Evolutionary conservation across 2,888 invertebrate genomes (phyloP), one percentile per base, ranked within the genome.

Genomic region (Sphinx pinastri): DNA sequence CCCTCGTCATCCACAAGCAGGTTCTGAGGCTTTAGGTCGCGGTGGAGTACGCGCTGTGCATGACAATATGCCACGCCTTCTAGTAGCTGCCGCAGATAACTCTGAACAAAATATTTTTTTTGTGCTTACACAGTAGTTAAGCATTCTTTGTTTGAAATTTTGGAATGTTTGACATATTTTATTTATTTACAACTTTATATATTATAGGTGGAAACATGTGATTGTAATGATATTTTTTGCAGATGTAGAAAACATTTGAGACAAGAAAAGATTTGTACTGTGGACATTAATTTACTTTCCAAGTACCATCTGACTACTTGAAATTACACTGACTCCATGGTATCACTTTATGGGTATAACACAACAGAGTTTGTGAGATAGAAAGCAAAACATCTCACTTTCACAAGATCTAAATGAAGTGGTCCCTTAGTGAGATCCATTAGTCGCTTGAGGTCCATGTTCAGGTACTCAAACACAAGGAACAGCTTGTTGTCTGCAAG

Each of bases 1-100:
- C 99, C 99, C 72, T 75, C 95, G 12, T 95, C 95, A 88, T 99
- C 98, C 71, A 99, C 97, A 4, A 99, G 95, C 71, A 99, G 94
- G 94, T 99, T 99, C 93, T 99, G 99, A 38, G 99, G 99, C 89
- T 99, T 99, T 68, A 99, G 94, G 93, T 99, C 99, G 76, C 99
- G 95, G 89, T 99, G 99, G 67, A 99, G 93, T 74, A 99, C 97
- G 77, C 98, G 95, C 84, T 97, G 97, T 8, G 97, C 95, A 87
- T 99, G 99, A 85, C 99, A 98, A 91, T 97, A 99, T 6, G 97
- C 96, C 71, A 99, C 95, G 0, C 98, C 99, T 84, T 97, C 96
- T 68, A 97, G 91, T 83, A 99, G 95, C 94, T 99, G 99, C 83
- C 96, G 96, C 88, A 98, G 94, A 88, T 98, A 98, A 88, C 97